These are phyloP conservation scores for Hybognathus amarus DNA, from an alignment of 2,797 vertebrate genomes.

Conservation along the genomic window DNA sequence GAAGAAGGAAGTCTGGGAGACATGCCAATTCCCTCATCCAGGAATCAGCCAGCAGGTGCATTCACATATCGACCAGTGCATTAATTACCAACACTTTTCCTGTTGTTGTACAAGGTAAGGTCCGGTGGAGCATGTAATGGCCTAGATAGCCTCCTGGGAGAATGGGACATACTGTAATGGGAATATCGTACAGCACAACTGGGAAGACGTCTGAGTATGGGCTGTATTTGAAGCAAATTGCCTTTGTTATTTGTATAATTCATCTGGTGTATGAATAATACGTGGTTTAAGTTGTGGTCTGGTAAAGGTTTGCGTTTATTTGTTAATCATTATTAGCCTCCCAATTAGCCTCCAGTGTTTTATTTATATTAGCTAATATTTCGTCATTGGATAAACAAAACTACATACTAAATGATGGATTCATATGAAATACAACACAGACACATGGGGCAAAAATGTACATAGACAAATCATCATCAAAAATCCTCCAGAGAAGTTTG, in stretches of 20 bases:
- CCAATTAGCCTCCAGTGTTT: background rate
- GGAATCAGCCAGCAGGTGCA: conserved; percentile 47
- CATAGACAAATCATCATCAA: conserved; percentile 40
- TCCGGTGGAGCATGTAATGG: conserved; percentile 37
- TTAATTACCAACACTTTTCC: conserved; percentile 51
- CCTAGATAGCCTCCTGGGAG: conserved; percentile 14
- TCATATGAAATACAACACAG: conserved; percentile 30
- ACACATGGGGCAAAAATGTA: conserved; percentile 16
- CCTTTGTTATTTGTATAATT: conserved; percentile 27
- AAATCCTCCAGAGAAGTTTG: conserved; percentile 46
- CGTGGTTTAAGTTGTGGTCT: background rate
- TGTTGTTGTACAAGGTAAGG: conserved; percentile 25
- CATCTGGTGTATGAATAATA: conserved; percentile 1
- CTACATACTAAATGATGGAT: background rate
- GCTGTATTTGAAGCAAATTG: background rate
- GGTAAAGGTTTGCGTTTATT: background rate
- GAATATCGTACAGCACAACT: conserved; percentile 16
- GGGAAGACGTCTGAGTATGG: conserved; percentile 16
- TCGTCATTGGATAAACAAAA: background rate
- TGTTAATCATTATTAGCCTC: background rate
- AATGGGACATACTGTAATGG: conserved; percentile 1
- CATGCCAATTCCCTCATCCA: conserved; percentile 35
- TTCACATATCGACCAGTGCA: conserved; percentile 51
- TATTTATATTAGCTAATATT: conserved; percentile 2
- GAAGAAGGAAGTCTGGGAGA: conserved; percentile 36